Base-by-base conservation (phyloP, 2,797 vertebrate genomes). In the Ctenochaetus hawaiiensis region DNA sequence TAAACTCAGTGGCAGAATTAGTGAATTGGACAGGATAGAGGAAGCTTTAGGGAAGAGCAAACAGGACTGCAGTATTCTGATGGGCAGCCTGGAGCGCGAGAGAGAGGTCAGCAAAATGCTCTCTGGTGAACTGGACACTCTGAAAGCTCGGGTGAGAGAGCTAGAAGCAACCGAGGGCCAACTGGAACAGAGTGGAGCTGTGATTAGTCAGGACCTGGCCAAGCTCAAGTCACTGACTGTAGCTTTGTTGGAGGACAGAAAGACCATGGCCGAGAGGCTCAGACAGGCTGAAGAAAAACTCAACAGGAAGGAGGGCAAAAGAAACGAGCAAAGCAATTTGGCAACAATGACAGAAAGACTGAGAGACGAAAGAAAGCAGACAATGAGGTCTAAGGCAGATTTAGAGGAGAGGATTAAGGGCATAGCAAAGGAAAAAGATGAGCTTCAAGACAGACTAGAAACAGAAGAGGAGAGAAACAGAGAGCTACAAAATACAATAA, bases 191-290 rank as follows among this genome's bases (percentile, higher is more conserved):
- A 97, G 95, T 16, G 98, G 99, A 91, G 88, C 92, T 23, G 93
- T 92, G 0, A 92, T 99, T 71, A 97, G 97, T 89, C 97, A 99
- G 84, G 98, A 99, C 75, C 91, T 99, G 87, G 95, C 95, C 77
- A 98, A 98, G 90, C 81, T 99, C 73, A 97, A 98, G 92, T 97
- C 97, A 45, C 92, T 99, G 82, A 99, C 98, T 37, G 96, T 97
- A 56, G 97, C 97, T 89, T 93, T 99, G 75, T 96, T 98, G 58
- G 97, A 99, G 78, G 98, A 99, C 81, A 96, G 97, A 79, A 98
- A 98, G 94, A 90, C 91, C 20, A 96, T 97, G 95, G 91, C 95
- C 1, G 97, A 99, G 90, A 98, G 96, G 92, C 95, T 99, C 63
- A 95, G 93, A 77, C 95, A 97, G 87, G 96, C 97, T 10, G 97